These are phyloP conservation scores for Henricia sp. DNA, from an alignment of 53 echinoderm and acorn worm species.

Conservation along the genomic window DNA sequence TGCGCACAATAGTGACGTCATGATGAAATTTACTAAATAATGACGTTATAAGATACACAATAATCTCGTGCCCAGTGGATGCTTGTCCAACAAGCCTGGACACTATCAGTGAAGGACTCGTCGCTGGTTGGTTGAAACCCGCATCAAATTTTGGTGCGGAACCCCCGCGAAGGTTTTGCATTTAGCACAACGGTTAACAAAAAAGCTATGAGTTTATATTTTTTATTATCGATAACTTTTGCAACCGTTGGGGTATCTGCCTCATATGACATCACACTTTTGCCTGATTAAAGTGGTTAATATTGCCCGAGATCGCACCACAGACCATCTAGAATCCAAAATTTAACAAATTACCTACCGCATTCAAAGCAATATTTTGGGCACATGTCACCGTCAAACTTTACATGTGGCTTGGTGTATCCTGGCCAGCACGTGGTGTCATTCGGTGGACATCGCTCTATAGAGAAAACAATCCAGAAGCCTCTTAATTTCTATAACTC, in stretches of 20 bases:
- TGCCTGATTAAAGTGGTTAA: not conserved
- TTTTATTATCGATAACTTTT: not conserved
- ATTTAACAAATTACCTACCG: conserved; percentile 2
- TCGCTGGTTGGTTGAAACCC: no score
- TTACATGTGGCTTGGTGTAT: conserved; percentile 21
- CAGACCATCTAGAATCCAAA: not conserved
- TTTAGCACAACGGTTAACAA: not conserved
- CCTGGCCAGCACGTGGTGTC: conserved; percentile 48
- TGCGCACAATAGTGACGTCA: no score
- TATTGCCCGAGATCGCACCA: not conserved
- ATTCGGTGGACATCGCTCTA: conserved; percentile 52
- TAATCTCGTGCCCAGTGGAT: no score
- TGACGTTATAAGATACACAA: no score
- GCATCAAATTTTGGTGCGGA: no score
- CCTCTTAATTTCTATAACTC: no score
- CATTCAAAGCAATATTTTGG: conserved; percentile 57
- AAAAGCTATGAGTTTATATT: not conserved
- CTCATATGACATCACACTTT: not conserved
- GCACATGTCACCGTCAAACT: conserved; percentile 16
- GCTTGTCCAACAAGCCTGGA: no score
- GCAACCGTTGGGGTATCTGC: not conserved
- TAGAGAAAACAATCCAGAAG: not conserved
- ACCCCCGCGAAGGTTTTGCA: no score
- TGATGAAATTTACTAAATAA: no score
- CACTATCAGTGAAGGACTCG: no score